These are phyloP conservation scores for Datnioides undecimradiatus DNA, from an alignment of 2,113 vertebrate genomes.

Conservation along the genomic window DNA sequence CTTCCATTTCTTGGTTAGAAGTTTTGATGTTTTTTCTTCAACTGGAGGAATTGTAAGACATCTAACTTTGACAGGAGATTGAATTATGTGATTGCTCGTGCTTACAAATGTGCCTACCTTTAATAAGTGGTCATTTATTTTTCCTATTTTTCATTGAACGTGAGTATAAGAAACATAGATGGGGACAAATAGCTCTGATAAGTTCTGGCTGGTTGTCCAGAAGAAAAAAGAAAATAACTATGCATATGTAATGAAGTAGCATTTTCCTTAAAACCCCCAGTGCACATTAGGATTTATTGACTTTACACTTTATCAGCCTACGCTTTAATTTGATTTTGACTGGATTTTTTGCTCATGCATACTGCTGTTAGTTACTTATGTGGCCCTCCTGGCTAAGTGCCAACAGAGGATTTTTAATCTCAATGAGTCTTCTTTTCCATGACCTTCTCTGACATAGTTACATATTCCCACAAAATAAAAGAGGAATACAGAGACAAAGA, in stretches of 20 bases:
- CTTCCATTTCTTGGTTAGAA: background rate
- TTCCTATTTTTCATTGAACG: background rate
- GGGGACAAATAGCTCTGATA: background rate
- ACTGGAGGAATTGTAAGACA: background rate
- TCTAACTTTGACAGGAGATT: background rate
- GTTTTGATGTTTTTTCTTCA: background rate
- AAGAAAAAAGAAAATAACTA: no score
- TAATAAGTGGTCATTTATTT: background rate
- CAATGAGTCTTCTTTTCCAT: background rate
- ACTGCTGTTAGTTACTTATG: background rate
- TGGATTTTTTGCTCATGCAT: background rate
- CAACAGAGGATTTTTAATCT: constrained; percentile 9
- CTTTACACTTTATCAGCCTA: background rate
- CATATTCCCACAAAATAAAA: constrained; percentile 14
- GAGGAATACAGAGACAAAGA: background rate
- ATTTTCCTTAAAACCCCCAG: background rate
- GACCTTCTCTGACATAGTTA: constrained; percentile 1
- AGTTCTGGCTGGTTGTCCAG: no score
- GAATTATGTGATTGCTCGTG: background rate
- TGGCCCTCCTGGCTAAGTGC: background rate
- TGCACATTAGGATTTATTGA: no score
- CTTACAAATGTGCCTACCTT: background rate
- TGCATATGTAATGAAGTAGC: no score
- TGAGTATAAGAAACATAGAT: background rate
- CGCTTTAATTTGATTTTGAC: background rate